Evolutionary conservation across 2,888 invertebrate species (phyloP).

Genomic region (Atethmia centrago): DNA sequence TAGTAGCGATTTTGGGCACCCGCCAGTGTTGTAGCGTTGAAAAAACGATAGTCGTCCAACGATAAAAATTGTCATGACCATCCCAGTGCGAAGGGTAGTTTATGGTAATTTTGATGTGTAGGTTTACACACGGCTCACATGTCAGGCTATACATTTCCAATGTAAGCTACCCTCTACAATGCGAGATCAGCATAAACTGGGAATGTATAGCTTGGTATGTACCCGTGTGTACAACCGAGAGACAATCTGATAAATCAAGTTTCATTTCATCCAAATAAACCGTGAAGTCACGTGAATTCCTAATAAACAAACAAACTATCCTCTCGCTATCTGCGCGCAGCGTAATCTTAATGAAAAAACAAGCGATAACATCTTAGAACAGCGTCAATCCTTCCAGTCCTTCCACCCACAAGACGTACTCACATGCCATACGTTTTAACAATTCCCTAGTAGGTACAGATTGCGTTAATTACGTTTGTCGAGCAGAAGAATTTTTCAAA

Average conservation of each 20-base stretch:
- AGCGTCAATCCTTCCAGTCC: neutral
- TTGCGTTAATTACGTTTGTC: neutral
- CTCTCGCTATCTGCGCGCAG: neutral
- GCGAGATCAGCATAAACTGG: too few relatives aligned
- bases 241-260: neutral
- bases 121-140: too few relatives aligned
- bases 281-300: conserved; percentile 11
- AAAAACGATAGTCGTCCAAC: neutral
- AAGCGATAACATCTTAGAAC: neutral
- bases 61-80: neutral
- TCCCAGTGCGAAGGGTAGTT: neutral
- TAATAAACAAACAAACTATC: conserved; percentile 11
- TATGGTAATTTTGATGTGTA: neutral
- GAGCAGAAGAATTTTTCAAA: neutral
- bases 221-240: neutral
- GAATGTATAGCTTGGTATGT: too few relatives aligned
- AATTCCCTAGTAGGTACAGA: neutral
- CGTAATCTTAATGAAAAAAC: neutral
- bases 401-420: neutral
- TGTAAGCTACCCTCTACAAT: too few relatives aligned
- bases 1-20: neutral
- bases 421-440: neutral
- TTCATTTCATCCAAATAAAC: conserved; percentile 11
- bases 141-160: too few relatives aligned
- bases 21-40: neutral